Evolutionary conservation across 2,797 vertebrate genomes (phyloP).

Genomic region (Ispidina lecontei): DNA sequence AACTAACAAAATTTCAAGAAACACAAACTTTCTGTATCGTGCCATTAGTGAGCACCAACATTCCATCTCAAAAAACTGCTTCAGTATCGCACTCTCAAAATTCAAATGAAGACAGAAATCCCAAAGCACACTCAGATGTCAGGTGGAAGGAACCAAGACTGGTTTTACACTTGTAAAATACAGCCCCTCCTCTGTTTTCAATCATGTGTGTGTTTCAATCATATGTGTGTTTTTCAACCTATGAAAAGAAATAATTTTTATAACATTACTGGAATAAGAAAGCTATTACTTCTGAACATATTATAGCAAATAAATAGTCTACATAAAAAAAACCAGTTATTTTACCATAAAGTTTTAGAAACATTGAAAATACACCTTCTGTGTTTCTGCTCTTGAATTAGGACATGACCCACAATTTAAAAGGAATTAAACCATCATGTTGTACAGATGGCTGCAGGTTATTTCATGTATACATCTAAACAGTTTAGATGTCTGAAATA

Average conservation of each 20-base stretch:
- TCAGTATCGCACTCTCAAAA: background rate
- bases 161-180: background rate
- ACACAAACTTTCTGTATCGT: accelerated
- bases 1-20: background rate
- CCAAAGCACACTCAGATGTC: accelerated
- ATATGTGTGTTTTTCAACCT: background rate
- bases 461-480: background rate
- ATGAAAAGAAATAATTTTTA: background rate
- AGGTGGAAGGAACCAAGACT: background rate
- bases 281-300: background rate
- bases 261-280: background rate
- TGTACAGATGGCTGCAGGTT: background rate
- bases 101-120: background rate
- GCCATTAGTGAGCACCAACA: too few relatives aligned
- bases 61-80: background rate
- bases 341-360: background rate
- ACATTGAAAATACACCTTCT: accelerated
- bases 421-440: background rate
- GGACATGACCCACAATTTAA: accelerated
- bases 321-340: background rate
- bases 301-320: background rate
- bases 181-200: background rate
- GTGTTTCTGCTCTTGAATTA: background rate
- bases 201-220: background rate
- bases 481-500: background rate